Evolutionary conservation across 2,888 invertebrate genomes (phyloP).

Genomic region (Geotrupes spiniger): DNA sequence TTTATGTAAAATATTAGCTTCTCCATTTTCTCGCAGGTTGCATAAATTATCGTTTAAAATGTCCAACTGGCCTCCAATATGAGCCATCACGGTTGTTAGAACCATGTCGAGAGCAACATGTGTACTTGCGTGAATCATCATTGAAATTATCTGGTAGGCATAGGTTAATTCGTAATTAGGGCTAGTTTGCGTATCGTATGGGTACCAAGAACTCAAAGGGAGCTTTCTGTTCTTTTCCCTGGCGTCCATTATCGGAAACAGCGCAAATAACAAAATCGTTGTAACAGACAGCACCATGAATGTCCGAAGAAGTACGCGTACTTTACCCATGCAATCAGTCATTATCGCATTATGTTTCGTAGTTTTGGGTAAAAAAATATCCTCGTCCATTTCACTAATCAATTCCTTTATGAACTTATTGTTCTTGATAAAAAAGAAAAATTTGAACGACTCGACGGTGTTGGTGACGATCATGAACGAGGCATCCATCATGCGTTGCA

Average conservation of each 20-base stretch:
- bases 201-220: slow-evolving; percentile 49
- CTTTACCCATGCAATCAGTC: slow-evolving; percentile 28
- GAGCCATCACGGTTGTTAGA: slow-evolving; percentile 51
- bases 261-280: slow-evolving; percentile 40
- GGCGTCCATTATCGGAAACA: slow-evolving; percentile 39
- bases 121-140: slow-evolving; percentile 50
- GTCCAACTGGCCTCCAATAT: slow-evolving; percentile 51
- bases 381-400: too few species aligned
- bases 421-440: too few species aligned
- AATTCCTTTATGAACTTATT: too few species aligned
- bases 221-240: slow-evolving; percentile 23
- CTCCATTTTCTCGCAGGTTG: slow-evolving; percentile 34
- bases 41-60: slow-evolving; percentile 50
- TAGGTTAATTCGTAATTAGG: slow-evolving; percentile 52
- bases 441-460: too few species aligned
- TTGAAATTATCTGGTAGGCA: slow-evolving; percentile 51
- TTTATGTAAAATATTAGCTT: too few species aligned
- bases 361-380: too few species aligned
- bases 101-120: slow-evolving; percentile 55
- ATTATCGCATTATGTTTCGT: too few species aligned
- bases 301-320: slow-evolving; percentile 31
- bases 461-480: too few species aligned
- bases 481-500: too few species aligned
- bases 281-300: slow-evolving; percentile 33
- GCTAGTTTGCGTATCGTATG: slow-evolving; percentile 48